Evolutionary conservation across 2,113 vertebrate genomes (phyloP).

Genomic region (Pangasianodon hypophthalmus): DNA sequence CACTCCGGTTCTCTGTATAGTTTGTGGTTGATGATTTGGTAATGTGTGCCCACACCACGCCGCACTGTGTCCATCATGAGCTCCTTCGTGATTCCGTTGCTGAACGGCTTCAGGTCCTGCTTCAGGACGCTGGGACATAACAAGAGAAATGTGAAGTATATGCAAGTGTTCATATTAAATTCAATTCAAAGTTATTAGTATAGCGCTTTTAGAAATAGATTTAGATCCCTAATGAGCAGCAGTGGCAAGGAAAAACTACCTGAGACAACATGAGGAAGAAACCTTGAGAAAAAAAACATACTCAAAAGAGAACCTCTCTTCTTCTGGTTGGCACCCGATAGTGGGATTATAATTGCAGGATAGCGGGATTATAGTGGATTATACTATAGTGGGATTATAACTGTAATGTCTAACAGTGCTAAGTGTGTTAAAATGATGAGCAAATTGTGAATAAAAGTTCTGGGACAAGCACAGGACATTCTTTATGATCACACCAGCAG

Average conservation of each 20-base stretch:
- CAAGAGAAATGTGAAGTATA: not conserved
- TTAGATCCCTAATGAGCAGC: not conserved
- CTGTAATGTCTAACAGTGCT: not conserved
- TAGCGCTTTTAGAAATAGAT: not conserved
- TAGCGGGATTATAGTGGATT: not conserved
- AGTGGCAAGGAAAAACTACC: not conserved
- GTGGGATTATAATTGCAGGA: no score
- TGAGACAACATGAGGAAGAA: not conserved
- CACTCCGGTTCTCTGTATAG: slow-evolving; percentile 90
- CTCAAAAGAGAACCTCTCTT: not conserved
- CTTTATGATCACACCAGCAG: not conserved
- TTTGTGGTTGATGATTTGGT: slow-evolving; percentile 87
- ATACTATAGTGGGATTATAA: not conserved
- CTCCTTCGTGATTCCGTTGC: slow-evolving; percentile 81
- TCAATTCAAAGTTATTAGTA: not conserved
- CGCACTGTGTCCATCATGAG: slow-evolving; percentile 77
- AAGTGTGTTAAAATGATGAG: not conserved
- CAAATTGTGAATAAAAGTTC: not conserved
- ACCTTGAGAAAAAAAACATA: not conserved
- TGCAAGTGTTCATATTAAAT: not conserved
- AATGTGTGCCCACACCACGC: slow-evolving; percentile 89
- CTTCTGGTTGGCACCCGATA: not conserved
- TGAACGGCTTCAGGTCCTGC: slow-evolving; percentile 83
- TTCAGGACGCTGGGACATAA: slow-evolving; percentile 79
- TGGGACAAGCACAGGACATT: not conserved